Base-by-base conservation (phyloP, 2,888 invertebrate species). In the Rhamnusium bicolor region DNA sequence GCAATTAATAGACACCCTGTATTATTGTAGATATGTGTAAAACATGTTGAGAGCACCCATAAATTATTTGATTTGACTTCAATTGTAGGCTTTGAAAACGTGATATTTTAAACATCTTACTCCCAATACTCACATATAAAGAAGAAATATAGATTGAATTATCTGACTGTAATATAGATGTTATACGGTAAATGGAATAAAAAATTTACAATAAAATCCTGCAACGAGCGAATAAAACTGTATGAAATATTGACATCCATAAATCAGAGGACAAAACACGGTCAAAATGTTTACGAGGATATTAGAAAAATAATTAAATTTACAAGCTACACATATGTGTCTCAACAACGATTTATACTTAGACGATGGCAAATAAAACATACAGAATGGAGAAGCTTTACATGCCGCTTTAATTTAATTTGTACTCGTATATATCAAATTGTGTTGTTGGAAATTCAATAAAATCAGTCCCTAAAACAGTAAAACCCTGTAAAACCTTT, bases 401-500 rank as follows among this genome's bases (percentile, higher is more conserved):
- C 58, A 32, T 18, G 16, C 40, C 29, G 18, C 18, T 60, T 40
- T 60, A 60, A 60, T 60, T 32, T 16, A 60, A 60, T 32, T 60
- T 29, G 32, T 32, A 32, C 58, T 27, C 32, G 58, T 60, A 60
- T 32, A 60, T 29, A 32, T 56, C 56, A 56, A 56, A 32, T 46
- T 40, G n/a, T 21, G n/a, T n/a, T 21, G 46, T 19, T 14, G 19
- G 46, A 46, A 61, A 61, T 46, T 61, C 46, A 40, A 61, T 46
- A 46, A 61, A 61, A 40, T 46, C 46, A 40, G 24, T 40, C 46
- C 46, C 61, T 51, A 62, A 74, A 74, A 72, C 71, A 68, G 68
- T 72, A 70, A 75, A 77, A 73, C 71, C 73, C 58, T 32, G n/a
- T 58, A 71, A 56, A 51, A 71, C 65, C 60, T 14, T 67, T 62